Evolutionary conservation across 92 coral and sea anemone species (phyloP), one percentile per base, ranked within the genome.

Genomic region (Pocillopora meandrina): DNA sequence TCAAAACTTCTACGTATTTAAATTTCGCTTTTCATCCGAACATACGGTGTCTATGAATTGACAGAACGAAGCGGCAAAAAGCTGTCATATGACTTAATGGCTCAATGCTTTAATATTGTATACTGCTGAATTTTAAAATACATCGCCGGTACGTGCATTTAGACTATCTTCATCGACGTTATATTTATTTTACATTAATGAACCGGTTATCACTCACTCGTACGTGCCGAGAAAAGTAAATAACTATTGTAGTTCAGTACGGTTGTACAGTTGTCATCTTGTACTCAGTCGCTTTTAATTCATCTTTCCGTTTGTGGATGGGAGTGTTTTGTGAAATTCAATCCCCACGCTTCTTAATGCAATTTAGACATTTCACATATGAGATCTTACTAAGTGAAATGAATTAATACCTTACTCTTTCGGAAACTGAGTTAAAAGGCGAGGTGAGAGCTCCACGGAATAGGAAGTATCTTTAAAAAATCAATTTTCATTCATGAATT

Each of bases 11-110:
- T 59, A 16, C 49, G 79, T 64, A 82, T 82, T 73, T 82, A 42
- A 72, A 82, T 82, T 82, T 72, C 86, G 71, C 79, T 82, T 82
- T 81, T 81, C 77, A 75, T n/a, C 64, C 64, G 77, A 42, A 18
- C 34, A 57, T 57, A n/a, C 15, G 35, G 71, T 74, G 72, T 82
- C 60, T 72, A 13, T 58, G 23, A 7, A 72, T 33, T 82, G 86
- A 82, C 86, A 82, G 80, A 19, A 20, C 15, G 31, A 9, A 34
- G 68, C 52, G 52, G 52, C 10, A 70, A 49, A 56, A 71, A 36
- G 35, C 56, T 81, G 85, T 69, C 85, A 81, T 13, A 18, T 58
- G 47, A n/a, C 16, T 11, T 56, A 70, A 56, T 70, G n/a, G 74
- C 16, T 49, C 65, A 15, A 35, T 61, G 42, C 59, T 68, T 55